Evolutionary conservation across 2,113 vertebrate species (phyloP), one percentile per base, ranked within the genome.

Genomic region (Mobula birostris): DNA sequence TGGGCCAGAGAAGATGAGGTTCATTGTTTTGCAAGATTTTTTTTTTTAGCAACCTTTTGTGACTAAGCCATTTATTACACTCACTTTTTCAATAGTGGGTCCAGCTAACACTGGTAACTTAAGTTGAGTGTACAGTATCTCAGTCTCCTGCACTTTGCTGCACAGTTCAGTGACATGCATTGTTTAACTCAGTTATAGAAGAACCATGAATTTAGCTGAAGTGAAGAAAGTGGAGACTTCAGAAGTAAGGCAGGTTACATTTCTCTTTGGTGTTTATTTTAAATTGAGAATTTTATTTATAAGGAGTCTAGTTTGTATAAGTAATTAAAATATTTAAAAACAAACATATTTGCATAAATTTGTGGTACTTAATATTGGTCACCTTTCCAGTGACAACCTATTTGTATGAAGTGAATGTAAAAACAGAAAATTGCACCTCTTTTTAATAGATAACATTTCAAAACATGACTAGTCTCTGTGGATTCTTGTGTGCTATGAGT

Each of bases 401-500:
- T 82, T 82, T 88, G 58, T 63, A 88, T 12, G 24, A n/a, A 88
- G 61, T 88, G 85, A 88, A 88, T 88, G 58, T 88, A 63, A 63
- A 88, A 61, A 88, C 27, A 79, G n/a, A 88, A 12, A 88, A 63
- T 24, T 88, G 29, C 14, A 63, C 27, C 82, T 85, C 17, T 88
- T 88, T 63, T 88, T n/a, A 88, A n/a, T 66, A 88, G 85, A 32
- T 27, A 88, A 61, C n/a, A 66, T 88, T 88, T 66, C 85, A 88
- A 88, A 88, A 17, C 9, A 88, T 29, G 12, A n/a, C 4, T 88
- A 9, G 61, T 29, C 61, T 88, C 58, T 63, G 24, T 56, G 83
- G 7, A 29, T 63, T 88, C 24, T 5, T 88, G 29, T 5, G 5
- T 88, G 83, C 9, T 8, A 9, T 88, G 56, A 61, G 24, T 80